phyloP scores from a whole-genome alignment of 64 coral and sea anemone genomes.

The Astreopora myriophthalma region DNA sequence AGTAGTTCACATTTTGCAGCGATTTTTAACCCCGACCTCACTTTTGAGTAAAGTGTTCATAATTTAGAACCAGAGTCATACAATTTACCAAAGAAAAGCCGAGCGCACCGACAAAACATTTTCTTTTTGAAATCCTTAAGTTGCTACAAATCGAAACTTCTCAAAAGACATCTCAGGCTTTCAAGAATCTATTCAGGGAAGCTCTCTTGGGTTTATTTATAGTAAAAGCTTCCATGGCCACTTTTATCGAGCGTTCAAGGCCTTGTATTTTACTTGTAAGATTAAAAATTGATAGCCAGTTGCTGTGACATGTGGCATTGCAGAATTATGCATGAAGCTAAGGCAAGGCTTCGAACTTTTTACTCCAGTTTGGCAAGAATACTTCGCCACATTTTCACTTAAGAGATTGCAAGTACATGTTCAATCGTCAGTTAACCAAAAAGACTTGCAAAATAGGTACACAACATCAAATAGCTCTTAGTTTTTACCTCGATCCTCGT shows the following conservation, averaged over 20 bases:
- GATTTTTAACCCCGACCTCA: not conserved
- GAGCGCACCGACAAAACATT: not conserved
- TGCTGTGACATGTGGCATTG: constrained; percentile 93
- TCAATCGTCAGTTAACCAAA: not conserved
- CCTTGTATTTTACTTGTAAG: constrained; percentile 65
- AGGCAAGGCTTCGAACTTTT: constrained; percentile 9
- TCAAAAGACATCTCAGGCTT: not conserved
- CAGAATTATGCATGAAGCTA: constrained; percentile 95
- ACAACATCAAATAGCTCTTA: not conserved
- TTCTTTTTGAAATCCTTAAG: not conserved
- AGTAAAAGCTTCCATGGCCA: not conserved
- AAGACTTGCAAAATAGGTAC: not conserved
- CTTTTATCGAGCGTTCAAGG: constrained; percentile 31
- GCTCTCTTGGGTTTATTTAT: not conserved
- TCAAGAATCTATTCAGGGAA: not conserved
- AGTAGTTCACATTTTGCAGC: not conserved
- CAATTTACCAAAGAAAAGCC: not conserved
- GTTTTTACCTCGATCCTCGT: not conserved
- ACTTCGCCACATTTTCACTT: not conserved
- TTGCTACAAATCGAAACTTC: not conserved
- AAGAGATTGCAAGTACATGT: not conserved
- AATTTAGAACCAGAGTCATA: not conserved
- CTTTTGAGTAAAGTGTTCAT: constrained; percentile 9
- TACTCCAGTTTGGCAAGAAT: not conserved
- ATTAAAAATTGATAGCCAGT: constrained; percentile 99